A percentile compares a stretch with the other conserved stretches of the same genome.
phyloP scores from a whole-genome alignment of 2,113 vertebrate genomes.

The Calyptommatus sinebrachiatus region DNA sequence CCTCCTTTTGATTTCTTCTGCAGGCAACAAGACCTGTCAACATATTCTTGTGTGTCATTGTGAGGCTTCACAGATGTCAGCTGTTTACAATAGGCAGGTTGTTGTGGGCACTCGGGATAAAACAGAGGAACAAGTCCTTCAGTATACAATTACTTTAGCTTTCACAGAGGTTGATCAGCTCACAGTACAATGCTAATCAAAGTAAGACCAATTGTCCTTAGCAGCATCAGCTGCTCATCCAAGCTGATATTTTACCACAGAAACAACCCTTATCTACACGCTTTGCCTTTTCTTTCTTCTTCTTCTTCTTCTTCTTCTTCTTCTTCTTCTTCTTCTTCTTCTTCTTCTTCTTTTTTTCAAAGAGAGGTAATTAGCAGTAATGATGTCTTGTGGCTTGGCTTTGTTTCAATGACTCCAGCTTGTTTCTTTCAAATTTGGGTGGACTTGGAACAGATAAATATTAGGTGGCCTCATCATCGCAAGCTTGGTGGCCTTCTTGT shows the following conservation, averaged over 20 bases:
- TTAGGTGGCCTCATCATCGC: constrained; percentile 34
- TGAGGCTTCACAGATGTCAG: constrained; percentile 64
- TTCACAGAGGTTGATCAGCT: constrained; percentile 55
- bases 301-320: constrained; percentile 30
- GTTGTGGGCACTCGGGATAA: constrained; percentile 59
- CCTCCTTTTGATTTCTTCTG: constrained; percentile 38
- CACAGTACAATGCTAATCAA: constrained; percentile 49
- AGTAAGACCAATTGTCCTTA: constrained; percentile 66
- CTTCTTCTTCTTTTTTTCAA: constrained; percentile 52
- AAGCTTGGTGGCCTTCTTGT: constrained; percentile 62
- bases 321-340: constrained; percentile 34
- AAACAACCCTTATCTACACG: constrained; percentile 33
- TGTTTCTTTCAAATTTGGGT: constrained; percentile 59
- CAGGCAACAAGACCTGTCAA: constrained; percentile 38
- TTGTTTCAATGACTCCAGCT: constrained; percentile 61
- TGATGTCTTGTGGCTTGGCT: constrained; percentile 61
- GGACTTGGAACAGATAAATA: constrained; percentile 59
- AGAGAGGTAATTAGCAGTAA: constrained; percentile 63
- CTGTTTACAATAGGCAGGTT: constrained; percentile 62
- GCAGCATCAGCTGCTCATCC: constrained; percentile 66
- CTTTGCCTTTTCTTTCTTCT: no score
- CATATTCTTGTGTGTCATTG: neutral
- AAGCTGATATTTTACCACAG: constrained; percentile 52
- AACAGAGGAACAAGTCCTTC: constrained; percentile 49
- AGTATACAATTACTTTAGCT: constrained; percentile 61